Evolutionary conservation across 2,888 invertebrate species (phyloP).

Genomic region (Limnephilus auricula): DNA sequence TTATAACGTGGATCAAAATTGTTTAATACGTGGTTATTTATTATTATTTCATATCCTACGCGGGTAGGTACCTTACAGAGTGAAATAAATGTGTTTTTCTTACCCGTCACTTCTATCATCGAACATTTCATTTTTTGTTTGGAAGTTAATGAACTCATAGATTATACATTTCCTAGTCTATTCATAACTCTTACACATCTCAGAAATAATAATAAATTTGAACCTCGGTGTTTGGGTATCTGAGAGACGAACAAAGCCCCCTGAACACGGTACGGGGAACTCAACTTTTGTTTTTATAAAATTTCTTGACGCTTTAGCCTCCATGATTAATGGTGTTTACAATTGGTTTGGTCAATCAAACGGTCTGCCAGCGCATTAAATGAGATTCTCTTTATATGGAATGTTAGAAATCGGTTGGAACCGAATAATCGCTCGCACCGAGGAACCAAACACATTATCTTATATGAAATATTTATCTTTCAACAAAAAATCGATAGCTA

Average conservation of each 20-base stretch:
- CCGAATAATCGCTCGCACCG: slow-evolving; percentile 34
- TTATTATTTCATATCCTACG: neutral
- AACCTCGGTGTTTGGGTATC: slow-evolving; percentile 23
- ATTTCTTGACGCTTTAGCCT: slow-evolving; percentile 62
- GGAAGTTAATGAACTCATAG: slow-evolving; percentile 40
- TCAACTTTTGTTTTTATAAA: slow-evolving; percentile 65
- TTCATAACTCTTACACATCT: slow-evolving; percentile 31
- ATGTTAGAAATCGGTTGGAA: slow-evolving; percentile 56
- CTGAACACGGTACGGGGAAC: slow-evolving; percentile 50
- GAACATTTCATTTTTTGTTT: slow-evolving; percentile 32
- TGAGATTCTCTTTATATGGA: slow-evolving; percentile 64
- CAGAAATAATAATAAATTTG: slow-evolving; percentile 43
- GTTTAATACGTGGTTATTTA: neutral
- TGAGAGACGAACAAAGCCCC: slow-evolving; percentile 59
- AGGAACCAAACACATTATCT: neutral
- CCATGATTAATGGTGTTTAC: slow-evolving; percentile 65
- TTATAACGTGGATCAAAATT: neutral
- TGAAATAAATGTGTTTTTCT: slow-evolving; percentile 27
- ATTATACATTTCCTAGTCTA: slow-evolving; percentile 40
- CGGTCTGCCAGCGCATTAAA: slow-evolving; percentile 57
- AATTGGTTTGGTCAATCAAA: slow-evolving; percentile 66
- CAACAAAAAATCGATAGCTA: neutral
- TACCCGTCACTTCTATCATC: slow-evolving; percentile 23
- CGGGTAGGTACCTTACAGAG: neutral
- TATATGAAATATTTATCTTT: neutral